A percentile compares a stretch with the other conserved stretches of the same genome.
These are phyloP conservation scores for Patella vulgata DNA, from an alignment of 1,140 invertebrate genomes.

Conservation along the genomic window DNA sequence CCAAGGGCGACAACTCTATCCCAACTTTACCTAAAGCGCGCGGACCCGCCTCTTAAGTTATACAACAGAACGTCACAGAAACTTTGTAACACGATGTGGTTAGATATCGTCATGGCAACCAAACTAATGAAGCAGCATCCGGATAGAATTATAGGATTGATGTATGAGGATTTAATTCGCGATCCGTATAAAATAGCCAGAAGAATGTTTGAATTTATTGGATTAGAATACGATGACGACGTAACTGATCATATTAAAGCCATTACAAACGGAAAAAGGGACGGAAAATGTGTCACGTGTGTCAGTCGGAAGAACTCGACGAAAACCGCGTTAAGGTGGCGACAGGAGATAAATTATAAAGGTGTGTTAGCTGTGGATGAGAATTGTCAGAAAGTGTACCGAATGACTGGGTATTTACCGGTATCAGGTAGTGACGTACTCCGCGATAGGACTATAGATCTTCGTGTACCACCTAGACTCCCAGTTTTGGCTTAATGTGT, in stretches of 20 bases:
- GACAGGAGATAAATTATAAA: neutral
- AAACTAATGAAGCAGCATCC: conserved; percentile 2
- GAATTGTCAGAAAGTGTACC: no score
- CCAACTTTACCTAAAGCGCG: neutral
- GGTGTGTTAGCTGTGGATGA: no score
- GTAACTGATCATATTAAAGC: conserved; percentile 14
- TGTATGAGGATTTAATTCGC: conserved; percentile 27
- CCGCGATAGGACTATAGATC: no score
- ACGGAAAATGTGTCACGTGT: neutral
- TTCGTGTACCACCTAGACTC: no score
- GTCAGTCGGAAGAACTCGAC: conserved; percentile 10
- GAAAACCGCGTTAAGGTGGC: conserved; percentile 10
- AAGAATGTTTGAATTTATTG: conserved; percentile 24
- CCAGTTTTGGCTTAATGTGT: no score
- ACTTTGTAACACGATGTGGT: conserved; percentile 15
- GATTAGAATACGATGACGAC: neutral
- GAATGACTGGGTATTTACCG: no score
- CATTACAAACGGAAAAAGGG: conserved; percentile 4
- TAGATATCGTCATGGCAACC: conserved; percentile 4
- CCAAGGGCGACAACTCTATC: conserved; percentile 24
- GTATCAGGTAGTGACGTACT: no score
- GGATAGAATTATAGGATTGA: conserved; percentile 14
- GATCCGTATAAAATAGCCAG: conserved; percentile 6
- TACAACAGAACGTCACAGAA: neutral
- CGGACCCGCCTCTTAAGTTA: neutral